These are phyloP conservation scores for Smithornis capensis DNA, from an alignment of 2,113 vertebrate genomes.

Conservation along the genomic window DNA sequence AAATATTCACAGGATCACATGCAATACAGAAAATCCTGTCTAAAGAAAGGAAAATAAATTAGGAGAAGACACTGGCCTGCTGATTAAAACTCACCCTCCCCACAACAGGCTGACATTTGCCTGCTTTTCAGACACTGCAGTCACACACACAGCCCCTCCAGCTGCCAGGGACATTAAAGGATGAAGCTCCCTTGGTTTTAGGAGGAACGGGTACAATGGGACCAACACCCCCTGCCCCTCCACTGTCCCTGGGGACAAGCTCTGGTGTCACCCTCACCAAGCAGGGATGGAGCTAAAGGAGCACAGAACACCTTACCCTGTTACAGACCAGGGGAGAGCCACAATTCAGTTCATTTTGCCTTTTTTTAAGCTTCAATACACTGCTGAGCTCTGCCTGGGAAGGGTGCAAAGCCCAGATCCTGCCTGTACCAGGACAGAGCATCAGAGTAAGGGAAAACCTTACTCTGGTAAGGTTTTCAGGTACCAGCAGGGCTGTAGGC, in stretches of 20 bases:
- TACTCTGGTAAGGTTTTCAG: too few species aligned
- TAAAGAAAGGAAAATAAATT: slow-evolving; percentile 28
- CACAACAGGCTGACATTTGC: background rate
- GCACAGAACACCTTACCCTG: background rate
- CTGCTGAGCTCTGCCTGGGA: background rate
- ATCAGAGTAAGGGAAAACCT: background rate
- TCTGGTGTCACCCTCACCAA: background rate
- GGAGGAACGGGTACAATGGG: background rate
- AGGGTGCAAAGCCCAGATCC: background rate
- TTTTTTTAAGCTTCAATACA: accelerated
- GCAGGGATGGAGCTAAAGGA: background rate
- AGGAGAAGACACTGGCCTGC: background rate
- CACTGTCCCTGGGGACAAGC: background rate
- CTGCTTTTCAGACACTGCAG: background rate
- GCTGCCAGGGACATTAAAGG: slow-evolving; percentile 1
- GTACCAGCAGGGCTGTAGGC: accelerated
- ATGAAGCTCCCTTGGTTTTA: background rate
- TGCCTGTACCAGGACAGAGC: background rate
- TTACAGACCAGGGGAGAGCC: background rate
- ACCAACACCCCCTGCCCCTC: accelerated
- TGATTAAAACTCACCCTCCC: slow-evolving; percentile 12
- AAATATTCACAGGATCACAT: slow-evolving; percentile 27
- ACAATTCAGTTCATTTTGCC: background rate
- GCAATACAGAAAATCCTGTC: background rate
- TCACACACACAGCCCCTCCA: background rate